A percentile compares a stretch with the other conserved stretches of the same genome.
Conservation (phyloP, 2,888 invertebrate genomes). For the Amphipoea oculea region DNA sequence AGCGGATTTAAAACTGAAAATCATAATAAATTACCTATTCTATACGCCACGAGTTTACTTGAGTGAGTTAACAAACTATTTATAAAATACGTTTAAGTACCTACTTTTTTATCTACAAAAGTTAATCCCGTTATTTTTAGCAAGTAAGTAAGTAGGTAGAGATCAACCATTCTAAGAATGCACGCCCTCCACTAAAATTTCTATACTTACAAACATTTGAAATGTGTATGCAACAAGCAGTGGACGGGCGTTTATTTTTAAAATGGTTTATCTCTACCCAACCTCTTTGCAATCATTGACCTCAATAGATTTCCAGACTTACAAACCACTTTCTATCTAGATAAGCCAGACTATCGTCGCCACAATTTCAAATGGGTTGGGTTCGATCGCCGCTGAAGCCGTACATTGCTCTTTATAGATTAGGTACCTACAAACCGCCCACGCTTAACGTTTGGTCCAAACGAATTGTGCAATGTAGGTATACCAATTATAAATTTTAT, state of each 20-base stretch:
- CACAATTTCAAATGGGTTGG: constrained; percentile 43
- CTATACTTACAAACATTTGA: too few species aligned
- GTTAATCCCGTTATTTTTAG: constrained; percentile 29
- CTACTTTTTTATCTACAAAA: not conserved
- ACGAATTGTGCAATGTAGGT: constrained; percentile 34
- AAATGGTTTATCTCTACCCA: not conserved
- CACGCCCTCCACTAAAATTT: too few species aligned
- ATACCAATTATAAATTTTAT: constrained; percentile 45
- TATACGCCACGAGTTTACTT: not conserved
- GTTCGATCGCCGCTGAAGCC: constrained; percentile 51
- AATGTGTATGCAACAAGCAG: too few species aligned
- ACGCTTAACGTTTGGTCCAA: constrained; percentile 35
- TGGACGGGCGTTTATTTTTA: too few species aligned
- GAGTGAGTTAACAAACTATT: not conserved
- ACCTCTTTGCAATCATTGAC: constrained; percentile 39
- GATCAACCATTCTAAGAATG: too few species aligned
- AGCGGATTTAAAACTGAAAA: not conserved
- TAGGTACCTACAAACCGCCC: constrained; percentile 28
- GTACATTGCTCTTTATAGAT: constrained; percentile 25
- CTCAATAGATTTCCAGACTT: constrained; percentile 48
- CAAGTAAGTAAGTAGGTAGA: too few species aligned
- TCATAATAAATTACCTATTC: not conserved
- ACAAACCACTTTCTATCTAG: constrained; percentile 52
- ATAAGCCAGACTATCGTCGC: constrained; percentile 45
- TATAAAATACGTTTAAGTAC: not conserved